Percentiles rank a stretch among this genome's conserved stretches.
Conservation (phyloP, 2,888 invertebrate species). For the Octodonta nipae region DNA sequence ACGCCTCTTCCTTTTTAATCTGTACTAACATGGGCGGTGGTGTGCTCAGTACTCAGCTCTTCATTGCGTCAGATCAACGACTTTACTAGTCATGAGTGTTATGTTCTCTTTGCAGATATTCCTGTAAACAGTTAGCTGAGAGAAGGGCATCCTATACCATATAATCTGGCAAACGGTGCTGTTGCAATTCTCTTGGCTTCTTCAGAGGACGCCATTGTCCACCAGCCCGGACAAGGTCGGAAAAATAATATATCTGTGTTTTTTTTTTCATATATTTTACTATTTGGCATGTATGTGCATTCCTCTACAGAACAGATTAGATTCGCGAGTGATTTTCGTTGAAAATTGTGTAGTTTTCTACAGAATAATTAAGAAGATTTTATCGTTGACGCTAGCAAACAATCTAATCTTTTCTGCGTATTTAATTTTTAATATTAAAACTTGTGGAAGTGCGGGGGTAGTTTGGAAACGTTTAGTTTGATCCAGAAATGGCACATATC, state of each 20-base stretch:
- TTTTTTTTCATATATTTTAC: constrained; percentile 14
- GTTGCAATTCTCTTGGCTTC: too few species aligned
- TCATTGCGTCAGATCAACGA: constrained; percentile 25
- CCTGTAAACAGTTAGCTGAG: constrained; percentile 34
- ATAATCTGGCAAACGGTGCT: constrained; percentile 10
- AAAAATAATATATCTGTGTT: constrained; percentile 30
- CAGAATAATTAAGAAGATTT: too few species aligned
- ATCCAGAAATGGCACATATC: too few species aligned
- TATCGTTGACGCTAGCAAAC: too few species aligned
- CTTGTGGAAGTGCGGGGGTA: too few species aligned
- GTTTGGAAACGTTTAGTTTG: too few species aligned
- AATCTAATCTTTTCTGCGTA: too few species aligned
- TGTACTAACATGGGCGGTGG: constrained; percentile 38
- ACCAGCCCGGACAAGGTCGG: constrained; percentile 34
- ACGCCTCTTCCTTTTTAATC: constrained; percentile 35
- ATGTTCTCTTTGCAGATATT: constrained; percentile 38
- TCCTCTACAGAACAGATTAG: constrained; percentile 28
- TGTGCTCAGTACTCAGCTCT: constrained; percentile 36
- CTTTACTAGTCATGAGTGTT: constrained; percentile 34
- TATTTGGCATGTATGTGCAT: constrained; percentile 32
- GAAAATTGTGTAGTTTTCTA: too few species aligned
- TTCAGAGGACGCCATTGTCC: constrained; percentile 19
- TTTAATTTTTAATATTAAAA: too few species aligned
- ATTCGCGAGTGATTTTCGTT: too few species aligned
- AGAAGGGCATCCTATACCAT: constrained; percentile 19